Conservation (phyloP, 2,113 vertebrate genomes). For the Chroicocephalus ridibundus region DNA sequence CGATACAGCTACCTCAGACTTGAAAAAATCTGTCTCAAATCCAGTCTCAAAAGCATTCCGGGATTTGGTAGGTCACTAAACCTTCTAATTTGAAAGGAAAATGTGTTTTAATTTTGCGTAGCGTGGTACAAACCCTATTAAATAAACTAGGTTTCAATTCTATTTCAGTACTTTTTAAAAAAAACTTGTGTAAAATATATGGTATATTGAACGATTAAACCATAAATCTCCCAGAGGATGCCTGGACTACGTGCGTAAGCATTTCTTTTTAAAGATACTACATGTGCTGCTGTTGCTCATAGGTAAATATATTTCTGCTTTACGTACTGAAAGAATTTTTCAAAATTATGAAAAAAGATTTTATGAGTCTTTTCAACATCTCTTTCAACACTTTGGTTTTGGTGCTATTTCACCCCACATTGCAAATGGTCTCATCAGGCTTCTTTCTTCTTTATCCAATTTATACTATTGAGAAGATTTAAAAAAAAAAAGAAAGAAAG, state of each 20-base stretch:
- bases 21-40: slow-evolving; percentile 98
- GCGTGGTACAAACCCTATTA: neutral
- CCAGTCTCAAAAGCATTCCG: slow-evolving; percentile 90
- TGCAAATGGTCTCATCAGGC: neutral
- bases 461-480: neutral
- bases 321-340: neutral
- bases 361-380: neutral
- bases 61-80: slow-evolving; percentile 87
- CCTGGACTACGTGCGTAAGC: neutral
- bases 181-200: neutral
- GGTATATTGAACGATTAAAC: neutral
- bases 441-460: slow-evolving; percentile 7
- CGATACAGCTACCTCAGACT: slow-evolving; percentile 95
- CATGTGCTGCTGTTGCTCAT: neutral
- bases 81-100: neutral
- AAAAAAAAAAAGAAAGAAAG: neutral
- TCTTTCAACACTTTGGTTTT: neutral
- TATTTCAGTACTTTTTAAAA: neutral
- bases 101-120: neutral
- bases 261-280: neutral
- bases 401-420: neutral
- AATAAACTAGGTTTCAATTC: neutral
- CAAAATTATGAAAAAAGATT: neutral
- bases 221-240: neutral
- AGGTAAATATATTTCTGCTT: neutral